Evolutionary conservation across 2,888 invertebrate species (phyloP).

Genomic region (Protophormia terraenovae): DNA sequence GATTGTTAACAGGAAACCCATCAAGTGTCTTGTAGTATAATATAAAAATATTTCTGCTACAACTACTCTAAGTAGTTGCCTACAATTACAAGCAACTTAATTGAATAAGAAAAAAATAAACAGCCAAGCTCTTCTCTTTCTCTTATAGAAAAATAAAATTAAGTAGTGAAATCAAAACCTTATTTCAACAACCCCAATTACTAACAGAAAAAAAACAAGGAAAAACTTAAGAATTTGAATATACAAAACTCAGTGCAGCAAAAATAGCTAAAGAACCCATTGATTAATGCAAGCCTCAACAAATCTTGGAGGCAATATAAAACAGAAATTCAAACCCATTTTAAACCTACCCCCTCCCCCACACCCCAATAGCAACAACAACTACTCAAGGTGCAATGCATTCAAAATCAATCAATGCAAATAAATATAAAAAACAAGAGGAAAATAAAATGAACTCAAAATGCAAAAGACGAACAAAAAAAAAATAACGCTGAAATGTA

Average conservation of each 20-base stretch:
- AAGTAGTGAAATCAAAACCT: slow-evolving; percentile 71
- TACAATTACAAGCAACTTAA: slow-evolving; percentile 48
- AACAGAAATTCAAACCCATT: slow-evolving; percentile 42
- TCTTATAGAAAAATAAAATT: slow-evolving; percentile 54
- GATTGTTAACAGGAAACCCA: slow-evolving; percentile 74
- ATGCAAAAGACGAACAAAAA: not conserved
- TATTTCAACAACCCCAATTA: slow-evolving; percentile 73
- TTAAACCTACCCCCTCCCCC: slow-evolving; percentile 32
- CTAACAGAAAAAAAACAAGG: slow-evolving; percentile 42
- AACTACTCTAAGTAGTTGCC: slow-evolving; percentile 71
- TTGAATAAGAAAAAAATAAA: slow-evolving; percentile 18
- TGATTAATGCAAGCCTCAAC: slow-evolving; percentile 66
- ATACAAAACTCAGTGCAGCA: slow-evolving; percentile 56
- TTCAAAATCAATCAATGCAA: slow-evolving; percentile 68
- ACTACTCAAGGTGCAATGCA: slow-evolving; percentile 67
- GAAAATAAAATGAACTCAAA: slow-evolving; percentile 33
- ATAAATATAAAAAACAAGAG: too few species aligned
- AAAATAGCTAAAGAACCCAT: slow-evolving; percentile 64
- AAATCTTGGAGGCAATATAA: slow-evolving; percentile 63
- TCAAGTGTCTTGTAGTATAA: slow-evolving; percentile 75
- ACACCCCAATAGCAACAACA: not conserved
- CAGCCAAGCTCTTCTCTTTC: slow-evolving; percentile 42
- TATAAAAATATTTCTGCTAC: slow-evolving; percentile 73
- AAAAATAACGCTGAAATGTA: slow-evolving; percentile 25
- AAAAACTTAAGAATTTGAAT: slow-evolving; percentile 67